Percentiles rank a stretch among this genome's conserved stretches.
These are phyloP conservation scores for Echinops telfairi DNA, from an alignment of 2,113 vertebrate species.

Conservation along the genomic window DNA sequence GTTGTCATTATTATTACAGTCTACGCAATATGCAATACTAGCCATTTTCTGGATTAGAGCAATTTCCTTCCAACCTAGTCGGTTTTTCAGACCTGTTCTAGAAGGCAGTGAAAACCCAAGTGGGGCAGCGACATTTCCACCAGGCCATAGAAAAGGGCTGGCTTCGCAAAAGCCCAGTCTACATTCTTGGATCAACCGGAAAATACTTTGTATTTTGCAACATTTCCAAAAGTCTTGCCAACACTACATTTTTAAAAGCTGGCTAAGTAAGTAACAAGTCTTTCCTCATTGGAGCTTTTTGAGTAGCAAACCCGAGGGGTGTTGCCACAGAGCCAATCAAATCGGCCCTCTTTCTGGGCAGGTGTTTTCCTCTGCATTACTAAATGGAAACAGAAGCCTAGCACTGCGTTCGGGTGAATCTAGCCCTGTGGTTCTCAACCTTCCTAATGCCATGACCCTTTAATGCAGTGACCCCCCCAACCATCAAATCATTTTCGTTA, in stretches of 20 bases:
- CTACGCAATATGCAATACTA: background rate
- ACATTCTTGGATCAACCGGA: constrained; percentile 40
- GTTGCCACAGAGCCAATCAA: background rate
- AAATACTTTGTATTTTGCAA: constrained; percentile 66
- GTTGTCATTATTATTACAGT: too few species aligned
- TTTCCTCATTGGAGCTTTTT: constrained; percentile 51
- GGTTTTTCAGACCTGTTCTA: constrained; percentile 2
- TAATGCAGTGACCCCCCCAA: constrained; percentile 43
- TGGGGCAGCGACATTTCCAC: background rate
- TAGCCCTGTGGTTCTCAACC: too few species aligned
- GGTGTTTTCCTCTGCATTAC: background rate
- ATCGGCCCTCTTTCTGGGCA: constrained; percentile 30
- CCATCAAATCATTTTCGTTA: too few species aligned
- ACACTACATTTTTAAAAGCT: constrained; percentile 26
- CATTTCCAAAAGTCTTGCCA: constrained; percentile 35
- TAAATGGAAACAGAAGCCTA: too few species aligned
- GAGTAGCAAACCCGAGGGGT: background rate
- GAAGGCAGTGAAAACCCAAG: constrained; percentile 34
- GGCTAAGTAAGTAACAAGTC: background rate
- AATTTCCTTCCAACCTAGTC: background rate
- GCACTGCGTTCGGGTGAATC: too few species aligned
- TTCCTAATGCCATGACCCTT: background rate
- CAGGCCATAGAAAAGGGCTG: background rate
- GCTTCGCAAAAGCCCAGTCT: constrained; percentile 41
- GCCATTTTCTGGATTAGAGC: background rate